Base-by-base conservation (phyloP, 2,888 invertebrate genomes). In the Bellardia pandia region DNA sequence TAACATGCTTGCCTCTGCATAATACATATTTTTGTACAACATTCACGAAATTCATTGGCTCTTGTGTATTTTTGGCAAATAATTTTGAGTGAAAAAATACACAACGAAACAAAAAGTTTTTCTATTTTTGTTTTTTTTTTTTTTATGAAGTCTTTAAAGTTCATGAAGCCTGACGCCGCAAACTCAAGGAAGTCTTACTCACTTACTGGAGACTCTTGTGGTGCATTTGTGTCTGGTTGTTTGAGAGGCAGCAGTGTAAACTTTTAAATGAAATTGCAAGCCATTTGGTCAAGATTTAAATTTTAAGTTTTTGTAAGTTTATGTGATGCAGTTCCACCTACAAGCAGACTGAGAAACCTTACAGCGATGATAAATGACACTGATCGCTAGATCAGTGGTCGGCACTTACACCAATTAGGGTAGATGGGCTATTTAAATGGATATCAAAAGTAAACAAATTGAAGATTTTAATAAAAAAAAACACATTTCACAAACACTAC, bases 51-150 rank as follows among this genome's bases (percentile, higher is more conserved):
- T 53, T 64, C 62, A 64, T 51, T 76, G 82, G 14, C 60, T 66
- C 37, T 81, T 66, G 80, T 37, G 33, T 45, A 56, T 45, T 77
- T 80, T 56, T 74, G 56, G 13, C 45, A 74, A 81, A 79, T 42
- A 3, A 0, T 6, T 56, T 7, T 62, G 14, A 58, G 11, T 58
- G 13, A 33, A 9, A 30, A 58, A 58, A 51, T 37, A 37, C 37
- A 45, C 9, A 81, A 53, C 1, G 51, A 23, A 30, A 53, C 14
- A 66, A 72, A 56, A 81, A 58, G 48, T 81, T 75, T 33, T 81
- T 78, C 56, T 45, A 37, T 16, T 66, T 53, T 64, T 51, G 23
- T 72, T 80, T 68, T 56, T 37, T 16, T 81, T 71, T 37, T 62
- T 51, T 16, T 58, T 56, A 16, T 69, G 58, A 9, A 58, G 40